Base-by-base conservation (phyloP, 2,888 invertebrate genomes). In the Oscheius onirici region DNA sequence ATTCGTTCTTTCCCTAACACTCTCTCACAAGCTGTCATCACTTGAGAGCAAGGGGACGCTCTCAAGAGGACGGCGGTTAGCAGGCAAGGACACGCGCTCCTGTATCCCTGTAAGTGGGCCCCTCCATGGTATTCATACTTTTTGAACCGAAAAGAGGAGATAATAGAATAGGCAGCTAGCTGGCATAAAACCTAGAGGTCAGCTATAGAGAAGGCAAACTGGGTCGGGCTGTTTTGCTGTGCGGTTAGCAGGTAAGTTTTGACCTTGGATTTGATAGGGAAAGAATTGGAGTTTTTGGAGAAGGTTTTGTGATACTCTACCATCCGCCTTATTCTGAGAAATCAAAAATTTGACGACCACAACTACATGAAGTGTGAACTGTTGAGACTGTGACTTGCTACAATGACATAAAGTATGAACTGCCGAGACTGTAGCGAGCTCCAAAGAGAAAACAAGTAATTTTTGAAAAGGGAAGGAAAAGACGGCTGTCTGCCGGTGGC, bases 11-110 rank as follows among this genome's bases (percentile, higher is more conserved):
- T 34, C 34, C 34, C 34, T 34, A 34, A 34, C 34, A 34, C 34
- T 6, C 34, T 34, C 34, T 6, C 34, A 34, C 34, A 34, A 28
- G 34, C 34, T 40, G 57, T 17, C 54, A 17, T 60, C 60, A 60
- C 60, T 60, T 60, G 60, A 60, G 60, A 60, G 60, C 60, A 60
- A 60, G 60, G 24, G 17, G 20, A 51, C n/a, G 20, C 46, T 15
- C 51, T 51, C 51, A 51, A 51, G 51, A 51, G 51, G 51, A 24
- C 51, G 51, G 57, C 57, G 57, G 28, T 57, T 40, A 57, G 28
- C 22, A 20, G 22, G 52, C 52, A 52, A 52, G 52, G 52, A 52
- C 52, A 52, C 52, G 52, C 46, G 46, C 46, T 15, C n/a, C n/a
- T 15, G 46, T 46, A 13, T 17, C 46, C 46, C 46, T 34, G 34